Base-by-base conservation (phyloP, 2,888 invertebrate genomes). In the Scelioninae gen. 2 region DNA sequence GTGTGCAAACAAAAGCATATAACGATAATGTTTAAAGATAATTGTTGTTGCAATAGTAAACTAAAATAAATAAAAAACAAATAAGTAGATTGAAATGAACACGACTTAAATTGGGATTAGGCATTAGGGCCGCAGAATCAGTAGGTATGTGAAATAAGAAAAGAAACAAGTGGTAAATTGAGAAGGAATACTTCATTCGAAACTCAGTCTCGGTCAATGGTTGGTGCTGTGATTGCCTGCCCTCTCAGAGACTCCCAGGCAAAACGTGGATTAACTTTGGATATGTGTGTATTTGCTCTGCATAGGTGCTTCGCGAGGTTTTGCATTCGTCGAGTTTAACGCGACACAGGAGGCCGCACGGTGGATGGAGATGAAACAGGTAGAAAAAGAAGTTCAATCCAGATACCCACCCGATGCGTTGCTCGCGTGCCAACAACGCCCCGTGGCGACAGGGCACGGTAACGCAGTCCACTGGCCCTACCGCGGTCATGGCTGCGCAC, bases 321-420 rank as follows among this genome's bases (percentile, higher is more conserved):
- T 92, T 88, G 92, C 91, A 84, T 92, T 93, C 91, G 94, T 96
- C 90, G 96, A 96, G 91, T 96, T 96, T 92, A 90, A 92, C 88
- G 92, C 93, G 87, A 91, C 93, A 87, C 91, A 91, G 87, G 95
- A 95, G 89, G 95, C 96, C 85, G 91, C 91, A 87, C 91, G 91
- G 87, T 96, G 96, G 95, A 96, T 96, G 94, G 95, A 95, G 87
- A 90, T 91, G 88, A 94, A 94, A 90, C 93, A 95, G 92, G 94
- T 94, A 91, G 86, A 85, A 86, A 85, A 85, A 80, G 80, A 84
- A 84, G 84, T 84, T 84, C 82, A 84, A 80, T 83, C 83, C 82
- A 84, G 82, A 81, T 81, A 81, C 82, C 82, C 83, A 80, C 81
- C 83, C 82, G 84, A 85, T 83, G 83, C 83, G 84, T 85, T 83